Conservation (phyloP, 2,113 vertebrate genomes). For the Brachirus orientalis region DNA sequence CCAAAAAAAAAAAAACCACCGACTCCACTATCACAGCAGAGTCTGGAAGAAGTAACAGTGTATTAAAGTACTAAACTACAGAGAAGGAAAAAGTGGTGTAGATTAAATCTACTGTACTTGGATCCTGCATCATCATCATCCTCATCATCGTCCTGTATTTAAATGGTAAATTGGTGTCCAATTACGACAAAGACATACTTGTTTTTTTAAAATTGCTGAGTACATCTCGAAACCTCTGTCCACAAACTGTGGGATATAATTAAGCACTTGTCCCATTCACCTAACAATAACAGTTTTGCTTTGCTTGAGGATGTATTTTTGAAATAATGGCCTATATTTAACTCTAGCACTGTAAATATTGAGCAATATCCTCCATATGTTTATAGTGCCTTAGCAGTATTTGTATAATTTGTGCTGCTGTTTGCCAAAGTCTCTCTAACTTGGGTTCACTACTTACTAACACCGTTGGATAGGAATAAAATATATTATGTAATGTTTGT, state of each 20-base stretch:
- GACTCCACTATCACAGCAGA: too few relatives aligned
- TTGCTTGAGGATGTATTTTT: constrained; percentile 42
- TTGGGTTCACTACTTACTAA: too few relatives aligned
- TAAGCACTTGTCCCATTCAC: constrained; percentile 38
- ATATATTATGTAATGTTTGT: too few relatives aligned
- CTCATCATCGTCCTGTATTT: constrained; percentile 14
- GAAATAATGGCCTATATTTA: constrained; percentile 48
- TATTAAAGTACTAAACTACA: too few relatives aligned
- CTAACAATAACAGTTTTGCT: constrained; percentile 29
- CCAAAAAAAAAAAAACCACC: too few relatives aligned
- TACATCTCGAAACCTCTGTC: constrained; percentile 38
- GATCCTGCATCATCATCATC: too few relatives aligned
- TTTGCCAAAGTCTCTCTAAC: too few relatives aligned
- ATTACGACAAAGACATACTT: constrained; percentile 30
- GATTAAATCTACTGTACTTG: constrained; percentile 18
- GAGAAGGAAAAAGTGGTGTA: neutral
- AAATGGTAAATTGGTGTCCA: constrained; percentile 2
- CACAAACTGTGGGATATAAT: constrained; percentile 39
- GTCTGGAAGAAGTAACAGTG: too few relatives aligned
- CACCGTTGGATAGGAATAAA: too few relatives aligned
- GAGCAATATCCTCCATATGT: constrained; percentile 32
- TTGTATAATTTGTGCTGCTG: constrained; percentile 11
- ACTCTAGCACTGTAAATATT: constrained; percentile 49
- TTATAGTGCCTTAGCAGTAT: constrained; percentile 19
- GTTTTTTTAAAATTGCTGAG: constrained; percentile 38